A percentile compares a stretch with the other conserved stretches of the same genome.
phyloP scores from a whole-genome alignment of 2,113 vertebrate species.

The Alces alces region DNA sequence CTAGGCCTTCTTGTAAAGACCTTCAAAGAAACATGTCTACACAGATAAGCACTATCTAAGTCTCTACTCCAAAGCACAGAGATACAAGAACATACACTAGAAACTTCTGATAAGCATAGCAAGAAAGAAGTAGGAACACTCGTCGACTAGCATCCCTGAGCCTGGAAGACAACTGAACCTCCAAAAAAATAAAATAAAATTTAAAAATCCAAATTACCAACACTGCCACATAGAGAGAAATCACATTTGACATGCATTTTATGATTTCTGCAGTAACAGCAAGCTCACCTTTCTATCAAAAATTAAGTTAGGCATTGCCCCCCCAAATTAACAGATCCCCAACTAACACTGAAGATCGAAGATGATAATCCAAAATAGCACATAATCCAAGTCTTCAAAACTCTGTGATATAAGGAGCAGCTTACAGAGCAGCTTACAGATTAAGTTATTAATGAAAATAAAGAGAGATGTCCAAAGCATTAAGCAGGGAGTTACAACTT shows the following conservation, averaged over 20 bases:
- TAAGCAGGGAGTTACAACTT: not conserved
- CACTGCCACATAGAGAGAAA: not conserved
- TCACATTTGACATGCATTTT: not conserved
- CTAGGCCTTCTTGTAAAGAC: not conserved
- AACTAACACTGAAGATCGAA: not conserved
- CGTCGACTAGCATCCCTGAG: not conserved
- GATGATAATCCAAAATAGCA: not conserved
- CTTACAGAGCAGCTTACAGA: not conserved
- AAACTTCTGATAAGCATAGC: not conserved
- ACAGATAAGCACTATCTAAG: not conserved
- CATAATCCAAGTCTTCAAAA: not conserved
- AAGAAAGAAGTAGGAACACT: not conserved
- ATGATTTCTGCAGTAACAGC: not conserved
- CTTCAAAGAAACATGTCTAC: not conserved
- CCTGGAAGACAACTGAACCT: not conserved
- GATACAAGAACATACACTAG: not conserved
- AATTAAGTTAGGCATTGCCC: slow-evolving; percentile 5
- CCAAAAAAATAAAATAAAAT: not conserved
- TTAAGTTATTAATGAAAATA: not conserved
- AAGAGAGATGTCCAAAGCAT: not conserved
- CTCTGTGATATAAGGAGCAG: not conserved
- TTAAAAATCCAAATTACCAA: not conserved
- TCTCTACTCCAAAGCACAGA: not conserved
- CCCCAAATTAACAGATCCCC: not conserved
- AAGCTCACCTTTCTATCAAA: not conserved